Evolutionary conservation across 2,888 invertebrate species (phyloP), one percentile per base, ranked within the genome.

Genomic region (Chloroclysta siterata): DNA sequence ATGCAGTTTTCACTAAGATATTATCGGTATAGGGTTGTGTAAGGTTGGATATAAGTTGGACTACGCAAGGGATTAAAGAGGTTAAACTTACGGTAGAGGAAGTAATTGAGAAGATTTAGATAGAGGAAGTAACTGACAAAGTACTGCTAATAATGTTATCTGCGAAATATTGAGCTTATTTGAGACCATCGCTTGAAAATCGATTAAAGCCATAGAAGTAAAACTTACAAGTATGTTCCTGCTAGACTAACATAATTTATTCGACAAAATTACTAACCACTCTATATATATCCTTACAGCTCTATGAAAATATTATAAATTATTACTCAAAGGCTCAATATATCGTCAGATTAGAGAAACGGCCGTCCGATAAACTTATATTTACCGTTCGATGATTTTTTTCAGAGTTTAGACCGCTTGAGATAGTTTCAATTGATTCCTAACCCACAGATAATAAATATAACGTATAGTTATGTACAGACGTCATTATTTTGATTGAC

Each of bases 51-150:
- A 55, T 80, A 76, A 81, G 83, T 80, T 84, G 86, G 84, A 86
- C 81, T 82, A 83, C 82, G 85, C 83, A 82, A 79, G 83, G 82
- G 85, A 83, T 85, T 84, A 86, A 84, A 83, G 73, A 75, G 76
- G 79, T 79, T 81, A 83, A 83, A 78, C 75, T 81, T 82, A 87
- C 76, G 77, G 79, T 84, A 84, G 77, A 70, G 65, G 74, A 74
- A 77, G 77, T 78, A 52, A 52, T 71, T 76, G 74, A 78, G 46
- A 81, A 72, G 76, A 72, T 77, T 77, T 86, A 84, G 76, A 73
- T 83, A 84, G 78, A 79, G 58, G 52, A 61, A 60, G 58, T 48
- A 77, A 77, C 77, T 80, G 79, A 80, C 75, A 76, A 84, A 85
- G 81, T 79, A 79, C 80, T 79, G 82, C 79, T 83, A 79, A 78